A percentile compares a stretch with the other conserved stretches of the same genome.
Evolutionary conservation across 2,888 invertebrate species (phyloP).

Genomic region (Ctenicera cuprea): DNA sequence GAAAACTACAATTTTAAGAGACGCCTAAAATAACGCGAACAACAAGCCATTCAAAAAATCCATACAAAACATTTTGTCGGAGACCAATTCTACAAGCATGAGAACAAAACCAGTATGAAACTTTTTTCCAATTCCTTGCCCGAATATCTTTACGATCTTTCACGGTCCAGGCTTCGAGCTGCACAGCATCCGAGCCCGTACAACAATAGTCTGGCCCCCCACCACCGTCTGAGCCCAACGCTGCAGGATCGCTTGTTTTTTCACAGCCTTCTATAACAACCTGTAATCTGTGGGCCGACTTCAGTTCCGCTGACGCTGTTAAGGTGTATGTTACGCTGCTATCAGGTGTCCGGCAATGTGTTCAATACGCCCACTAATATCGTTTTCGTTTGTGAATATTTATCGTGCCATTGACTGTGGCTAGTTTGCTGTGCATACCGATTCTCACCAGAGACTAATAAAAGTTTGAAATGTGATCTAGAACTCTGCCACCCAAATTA

Average conservation of each 20-base stretch:
- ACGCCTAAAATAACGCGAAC: no score
- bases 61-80: no score
- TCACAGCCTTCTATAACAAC: constrained; percentile 71
- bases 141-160: constrained; percentile 48
- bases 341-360: constrained; percentile 60
- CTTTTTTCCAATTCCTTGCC: constrained; percentile 32
- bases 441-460: constrained; percentile 13
- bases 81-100: neutral
- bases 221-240: constrained; percentile 61
- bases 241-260: constrained; percentile 67
- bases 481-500: constrained; percentile 4
- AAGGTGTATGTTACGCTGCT: constrained; percentile 46
- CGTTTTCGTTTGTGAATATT: constrained; percentile 55
- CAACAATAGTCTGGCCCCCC: constrained; percentile 63
- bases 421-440: constrained; percentile 11
- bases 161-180: constrained; percentile 49
- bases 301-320: constrained; percentile 58
- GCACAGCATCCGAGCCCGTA: constrained; percentile 49
- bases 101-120: constrained; percentile 10
- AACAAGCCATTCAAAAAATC: no score
- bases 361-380: constrained; percentile 58
- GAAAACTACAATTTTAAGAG: no score
- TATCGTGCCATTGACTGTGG: constrained; percentile 57
- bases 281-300: constrained; percentile 66
- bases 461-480: constrained; percentile 38